phyloP scores from a whole-genome alignment of 2,113 vertebrate species.

The Xiphophorus maculatus region DNA sequence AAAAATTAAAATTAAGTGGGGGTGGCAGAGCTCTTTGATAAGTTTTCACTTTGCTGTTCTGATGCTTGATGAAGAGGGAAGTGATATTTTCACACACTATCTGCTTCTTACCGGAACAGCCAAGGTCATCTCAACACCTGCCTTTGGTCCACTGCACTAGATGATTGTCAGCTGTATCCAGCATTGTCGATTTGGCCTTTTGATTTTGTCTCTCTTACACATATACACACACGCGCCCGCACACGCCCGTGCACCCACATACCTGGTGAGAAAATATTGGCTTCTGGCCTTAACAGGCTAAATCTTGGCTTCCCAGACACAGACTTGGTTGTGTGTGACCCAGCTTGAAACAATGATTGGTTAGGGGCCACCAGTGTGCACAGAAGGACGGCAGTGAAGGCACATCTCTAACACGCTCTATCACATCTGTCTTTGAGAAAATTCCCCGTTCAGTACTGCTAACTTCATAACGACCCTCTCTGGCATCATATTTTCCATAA shows the following conservation, averaged over 20 bases:
- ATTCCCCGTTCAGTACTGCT: not conserved
- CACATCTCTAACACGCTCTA: not conserved
- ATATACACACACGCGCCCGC: slow-evolving; percentile 7
- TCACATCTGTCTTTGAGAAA: slow-evolving; percentile 41
- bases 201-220: slow-evolving; percentile 21
- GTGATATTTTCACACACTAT: slow-evolving; percentile 40
- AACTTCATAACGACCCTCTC: not conserved
- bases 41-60: not conserved
- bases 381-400: slow-evolving; percentile 27
- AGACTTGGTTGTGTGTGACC: slow-evolving; percentile 48
- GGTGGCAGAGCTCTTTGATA: not conserved
- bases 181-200: slow-evolving; percentile 62
- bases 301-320: slow-evolving; percentile 42
- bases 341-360: slow-evolving; percentile 53
- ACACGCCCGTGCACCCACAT: slow-evolving; percentile 11
- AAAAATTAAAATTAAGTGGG: too few species aligned
- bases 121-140: slow-evolving; percentile 67
- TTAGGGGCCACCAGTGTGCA: slow-evolving; percentile 16
- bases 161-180: slow-evolving; percentile 72
- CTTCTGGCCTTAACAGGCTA: slow-evolving; percentile 46
- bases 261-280: slow-evolving; percentile 41
- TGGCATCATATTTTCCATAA: not conserved
- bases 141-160: slow-evolving; percentile 66
- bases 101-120: slow-evolving; percentile 26
- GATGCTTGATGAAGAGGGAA: slow-evolving; percentile 21